phyloP scores from a whole-genome alignment of 2,113 vertebrate genomes.

The Apistogramma diplotaenia region DNA sequence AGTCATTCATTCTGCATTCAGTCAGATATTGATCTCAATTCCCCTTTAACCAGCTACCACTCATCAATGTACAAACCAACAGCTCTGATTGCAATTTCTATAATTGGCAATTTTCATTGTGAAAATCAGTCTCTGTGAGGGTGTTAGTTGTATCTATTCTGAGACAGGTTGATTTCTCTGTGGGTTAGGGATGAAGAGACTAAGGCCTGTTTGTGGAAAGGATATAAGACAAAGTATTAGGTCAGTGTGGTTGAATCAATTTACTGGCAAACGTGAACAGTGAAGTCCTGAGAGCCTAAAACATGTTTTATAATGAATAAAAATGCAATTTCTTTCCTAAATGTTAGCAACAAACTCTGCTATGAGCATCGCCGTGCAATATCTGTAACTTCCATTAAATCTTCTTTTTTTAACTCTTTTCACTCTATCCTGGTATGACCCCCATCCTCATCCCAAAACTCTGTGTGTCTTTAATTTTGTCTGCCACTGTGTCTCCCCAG shows the following conservation, averaged over 20 bases:
- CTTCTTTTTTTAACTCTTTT: neutral
- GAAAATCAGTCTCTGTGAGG: slow-evolving; percentile 44
- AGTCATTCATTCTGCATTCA: slow-evolving; percentile 56
- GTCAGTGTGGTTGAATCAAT: slow-evolving; percentile 33
- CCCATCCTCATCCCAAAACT: neutral
- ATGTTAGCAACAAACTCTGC: slow-evolving; percentile 36
- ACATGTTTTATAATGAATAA: slow-evolving; percentile 44
- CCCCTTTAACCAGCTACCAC: slow-evolving; percentile 53
- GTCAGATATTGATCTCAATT: slow-evolving; percentile 68
- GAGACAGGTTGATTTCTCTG: slow-evolving; percentile 52
- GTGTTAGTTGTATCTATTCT: slow-evolving; percentile 43
- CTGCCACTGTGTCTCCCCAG: slow-evolving; percentile 41
- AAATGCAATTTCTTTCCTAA: slow-evolving; percentile 37
- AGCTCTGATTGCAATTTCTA: slow-evolving; percentile 73
- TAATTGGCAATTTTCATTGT: slow-evolving; percentile 78
- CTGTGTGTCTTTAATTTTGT: slow-evolving; percentile 37
- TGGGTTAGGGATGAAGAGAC: slow-evolving; percentile 34
- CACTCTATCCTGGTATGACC: slow-evolving; percentile 13
- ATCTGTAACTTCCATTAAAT: neutral
- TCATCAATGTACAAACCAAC: slow-evolving; percentile 72
- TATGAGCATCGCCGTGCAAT: slow-evolving; percentile 2
- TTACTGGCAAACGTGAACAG: slow-evolving; percentile 23
- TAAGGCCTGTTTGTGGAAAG: slow-evolving; percentile 29
- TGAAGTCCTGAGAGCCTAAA: neutral
- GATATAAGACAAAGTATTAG: slow-evolving; percentile 22